These are phyloP conservation scores for Orthosia cruda DNA, from an alignment of 2,888 invertebrate species.

Conservation along the genomic window DNA sequence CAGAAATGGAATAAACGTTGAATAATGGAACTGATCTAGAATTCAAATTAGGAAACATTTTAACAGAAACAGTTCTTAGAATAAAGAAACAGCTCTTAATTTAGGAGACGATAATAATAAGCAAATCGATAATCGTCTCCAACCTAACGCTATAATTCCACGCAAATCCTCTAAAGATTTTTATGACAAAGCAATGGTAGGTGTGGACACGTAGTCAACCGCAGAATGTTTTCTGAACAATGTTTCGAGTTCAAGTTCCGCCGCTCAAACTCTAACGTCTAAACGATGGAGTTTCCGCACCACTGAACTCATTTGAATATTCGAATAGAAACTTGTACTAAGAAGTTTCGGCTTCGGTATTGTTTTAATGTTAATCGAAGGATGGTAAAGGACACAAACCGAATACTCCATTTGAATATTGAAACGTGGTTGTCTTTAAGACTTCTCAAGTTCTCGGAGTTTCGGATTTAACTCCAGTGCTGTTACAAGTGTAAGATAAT, in stretches of 20 bases:
- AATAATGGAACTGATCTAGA: neutral
- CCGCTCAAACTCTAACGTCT: conserved; percentile 69
- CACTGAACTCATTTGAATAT: conserved; percentile 85
- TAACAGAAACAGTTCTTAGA: neutral
- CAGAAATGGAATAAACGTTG: conserved; percentile 1
- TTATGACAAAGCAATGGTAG: conserved; percentile 42
- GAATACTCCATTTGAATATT: conserved; percentile 70
- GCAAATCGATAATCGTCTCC: conserved; percentile 26
- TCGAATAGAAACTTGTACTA: conserved; percentile 77
- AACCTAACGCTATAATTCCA: conserved; percentile 22
- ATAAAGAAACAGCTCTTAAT: no score
- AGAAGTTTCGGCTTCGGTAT: conserved; percentile 78
- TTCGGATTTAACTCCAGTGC: conserved; percentile 78
- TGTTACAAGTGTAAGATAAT: conserved; percentile 80
- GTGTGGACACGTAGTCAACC: conserved; percentile 47
- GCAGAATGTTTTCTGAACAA: conserved; percentile 51
- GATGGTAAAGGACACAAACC: conserved; percentile 78
- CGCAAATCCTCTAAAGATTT: conserved; percentile 46
- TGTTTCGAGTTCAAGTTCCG: conserved; percentile 63
- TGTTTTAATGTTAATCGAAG: conserved; percentile 84
- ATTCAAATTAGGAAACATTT: neutral
- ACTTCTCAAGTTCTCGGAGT: conserved; percentile 72
- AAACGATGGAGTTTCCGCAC: conserved; percentile 79
- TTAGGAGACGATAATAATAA: neutral
- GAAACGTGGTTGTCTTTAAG: conserved; percentile 73